Conservation (phyloP, 2,797 vertebrate genomes). For the Eurystomus glaucurus region DNA sequence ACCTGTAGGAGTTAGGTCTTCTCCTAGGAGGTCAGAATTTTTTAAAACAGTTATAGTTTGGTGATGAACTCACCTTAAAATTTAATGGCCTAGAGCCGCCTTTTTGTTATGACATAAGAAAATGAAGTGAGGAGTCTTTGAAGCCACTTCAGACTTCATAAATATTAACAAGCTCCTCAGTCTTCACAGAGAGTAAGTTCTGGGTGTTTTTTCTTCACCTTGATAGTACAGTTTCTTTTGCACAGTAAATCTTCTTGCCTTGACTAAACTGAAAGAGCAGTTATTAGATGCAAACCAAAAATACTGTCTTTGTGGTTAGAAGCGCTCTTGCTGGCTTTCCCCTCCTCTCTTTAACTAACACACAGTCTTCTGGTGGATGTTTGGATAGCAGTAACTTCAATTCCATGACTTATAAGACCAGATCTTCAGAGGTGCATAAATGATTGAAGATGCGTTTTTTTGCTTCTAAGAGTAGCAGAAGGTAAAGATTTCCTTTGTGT, state of each 20-base stretch:
- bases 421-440: neutral
- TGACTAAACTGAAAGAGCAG: slow-evolving; percentile 23
- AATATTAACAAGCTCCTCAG: slow-evolving; percentile 59
- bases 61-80: slow-evolving; percentile 20
- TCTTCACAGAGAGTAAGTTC: slow-evolving; percentile 21
- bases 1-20: neutral
- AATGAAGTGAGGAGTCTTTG: slow-evolving; percentile 49
- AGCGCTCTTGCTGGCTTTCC: neutral
- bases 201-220: slow-evolving; percentile 28
- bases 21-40: neutral
- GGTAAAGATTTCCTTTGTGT: neutral
- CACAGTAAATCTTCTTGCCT: neutral
- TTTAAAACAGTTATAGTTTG: neutral
- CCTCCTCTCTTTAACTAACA: neutral
- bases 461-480: neutral
- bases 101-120: slow-evolving; percentile 25
- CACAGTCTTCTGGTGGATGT: fast-evolving
- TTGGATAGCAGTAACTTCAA: neutral
- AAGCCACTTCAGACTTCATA: slow-evolving; percentile 60
- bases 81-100: neutral
- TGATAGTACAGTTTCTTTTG: slow-evolving; percentile 9
- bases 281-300: neutral
- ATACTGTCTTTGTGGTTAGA: neutral
- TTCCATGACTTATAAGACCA: neutral
- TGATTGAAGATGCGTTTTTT: neutral